These are phyloP conservation scores for Acromyrmex echinatior DNA, from an alignment of 1,140 invertebrate genomes.

Conservation along the genomic window DNA sequence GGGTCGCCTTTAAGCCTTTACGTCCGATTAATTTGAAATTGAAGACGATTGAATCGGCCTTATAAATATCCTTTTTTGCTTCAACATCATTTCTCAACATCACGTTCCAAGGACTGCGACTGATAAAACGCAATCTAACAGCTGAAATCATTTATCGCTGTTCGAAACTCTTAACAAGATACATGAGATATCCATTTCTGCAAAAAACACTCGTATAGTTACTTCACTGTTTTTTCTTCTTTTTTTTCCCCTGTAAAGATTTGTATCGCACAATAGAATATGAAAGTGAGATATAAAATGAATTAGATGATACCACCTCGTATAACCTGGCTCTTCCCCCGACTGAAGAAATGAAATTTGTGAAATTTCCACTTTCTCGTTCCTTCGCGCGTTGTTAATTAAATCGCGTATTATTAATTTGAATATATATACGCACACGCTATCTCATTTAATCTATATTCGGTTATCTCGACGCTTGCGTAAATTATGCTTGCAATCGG, in stretches of 20 bases:
- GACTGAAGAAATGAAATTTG: not conserved
- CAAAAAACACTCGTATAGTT: not conserved
- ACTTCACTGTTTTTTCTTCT: not conserved
- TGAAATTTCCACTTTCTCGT: constrained; percentile 27
- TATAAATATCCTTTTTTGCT: not conserved
- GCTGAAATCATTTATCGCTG: not conserved
- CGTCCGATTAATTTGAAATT: not conserved
- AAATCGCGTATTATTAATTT: not conserved
- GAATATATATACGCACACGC: not conserved
- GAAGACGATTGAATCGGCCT: not conserved
- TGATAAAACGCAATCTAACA: not conserved
- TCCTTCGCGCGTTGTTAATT: not conserved
- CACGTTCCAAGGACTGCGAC: not conserved
- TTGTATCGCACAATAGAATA: not conserved
- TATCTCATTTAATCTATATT: not conserved
- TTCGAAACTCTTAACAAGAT: not conserved
- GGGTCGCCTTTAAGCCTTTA: not conserved
- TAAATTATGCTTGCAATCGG: constrained; percentile 32
- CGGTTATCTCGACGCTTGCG: constrained; percentile 22
- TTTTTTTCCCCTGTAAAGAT: not conserved
- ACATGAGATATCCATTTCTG: not conserved
- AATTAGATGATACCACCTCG: not conserved
- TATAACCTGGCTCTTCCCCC: not conserved
- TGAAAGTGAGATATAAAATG: constrained; percentile 6
- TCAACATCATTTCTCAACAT: not conserved